Evolutionary conservation across 2,113 vertebrate species (phyloP).

Genomic region (Misgurnus mizolepis): DNA sequence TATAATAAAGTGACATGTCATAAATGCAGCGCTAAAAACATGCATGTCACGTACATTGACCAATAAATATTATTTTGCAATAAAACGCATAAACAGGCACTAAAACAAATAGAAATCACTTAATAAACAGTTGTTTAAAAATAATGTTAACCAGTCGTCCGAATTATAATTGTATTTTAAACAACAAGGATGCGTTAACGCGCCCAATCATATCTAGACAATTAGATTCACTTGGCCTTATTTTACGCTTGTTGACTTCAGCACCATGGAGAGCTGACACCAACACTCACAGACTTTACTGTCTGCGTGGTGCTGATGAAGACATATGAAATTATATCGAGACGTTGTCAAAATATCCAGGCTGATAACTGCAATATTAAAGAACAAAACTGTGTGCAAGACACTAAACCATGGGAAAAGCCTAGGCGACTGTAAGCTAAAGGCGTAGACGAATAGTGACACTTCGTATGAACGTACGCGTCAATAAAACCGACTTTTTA

Average conservation of each 20-base stretch:
- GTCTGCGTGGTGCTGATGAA: background rate
- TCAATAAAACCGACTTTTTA: background rate
- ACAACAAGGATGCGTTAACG: background rate
- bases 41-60: background rate
- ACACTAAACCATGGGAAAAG: background rate
- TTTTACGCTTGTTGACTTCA: conserved; percentile 60
- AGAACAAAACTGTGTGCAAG: background rate
- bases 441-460: background rate
- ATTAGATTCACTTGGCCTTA: background rate
- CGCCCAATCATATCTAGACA: background rate
- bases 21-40: too few species aligned
- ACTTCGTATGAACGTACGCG: background rate
- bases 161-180: background rate
- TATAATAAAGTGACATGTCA: too few species aligned
- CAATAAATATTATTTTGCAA: too few species aligned
- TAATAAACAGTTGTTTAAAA: background rate
- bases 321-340: too few species aligned
- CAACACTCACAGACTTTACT: background rate
- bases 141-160: background rate
- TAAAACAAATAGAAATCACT: too few species aligned
- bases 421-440: too few species aligned
- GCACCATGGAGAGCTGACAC: conserved; percentile 74
- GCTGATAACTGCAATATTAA: background rate
- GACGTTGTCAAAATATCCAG: background rate
- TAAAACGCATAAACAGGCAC: too few species aligned